These are phyloP conservation scores for Meghimatium bilineatum DNA, from an alignment of 2,888 invertebrate genomes.

Conservation along the genomic window DNA sequence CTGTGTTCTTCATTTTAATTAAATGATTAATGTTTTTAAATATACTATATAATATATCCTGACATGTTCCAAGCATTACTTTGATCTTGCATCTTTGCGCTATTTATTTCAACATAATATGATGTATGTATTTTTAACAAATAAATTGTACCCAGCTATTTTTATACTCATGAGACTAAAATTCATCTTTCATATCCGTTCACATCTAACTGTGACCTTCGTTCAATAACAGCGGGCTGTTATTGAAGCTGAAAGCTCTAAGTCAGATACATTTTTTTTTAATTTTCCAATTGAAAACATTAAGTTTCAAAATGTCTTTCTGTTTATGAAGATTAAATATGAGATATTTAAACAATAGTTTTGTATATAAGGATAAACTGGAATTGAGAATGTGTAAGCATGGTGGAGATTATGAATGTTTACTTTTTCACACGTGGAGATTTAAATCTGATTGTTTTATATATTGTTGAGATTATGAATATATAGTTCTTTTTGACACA, in stretches of 20 bases:
- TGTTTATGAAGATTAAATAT: background rate
- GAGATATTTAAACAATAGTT: no score
- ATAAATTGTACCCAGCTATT: slow-evolving; percentile 8
- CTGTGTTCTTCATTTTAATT: background rate
- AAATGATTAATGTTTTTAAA: background rate
- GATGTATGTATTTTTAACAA: background rate
- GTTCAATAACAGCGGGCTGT: slow-evolving; percentile 30
- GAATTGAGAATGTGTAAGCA: no score
- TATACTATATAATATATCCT: background rate
- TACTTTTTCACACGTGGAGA: background rate
- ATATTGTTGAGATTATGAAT: background rate
- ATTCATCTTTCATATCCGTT: background rate
- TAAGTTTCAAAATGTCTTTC: background rate
- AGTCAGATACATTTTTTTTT: background rate
- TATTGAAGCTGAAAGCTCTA: background rate
- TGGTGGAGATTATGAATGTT: background rate
- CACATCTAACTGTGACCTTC: background rate
- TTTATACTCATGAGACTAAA: slow-evolving; percentile 22
- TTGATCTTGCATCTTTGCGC: slow-evolving; percentile 7
- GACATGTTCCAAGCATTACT: slow-evolving; percentile 19
- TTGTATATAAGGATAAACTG: no score
- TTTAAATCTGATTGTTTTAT: background rate
- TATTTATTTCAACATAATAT: slow-evolving; percentile 21
- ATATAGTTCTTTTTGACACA: no score
- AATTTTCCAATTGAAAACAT: background rate